A percentile compares a stretch with the other conserved stretches of the same genome.
Conservation (phyloP, 2,113 vertebrate genomes). For the Notiomystis cincta region DNA sequence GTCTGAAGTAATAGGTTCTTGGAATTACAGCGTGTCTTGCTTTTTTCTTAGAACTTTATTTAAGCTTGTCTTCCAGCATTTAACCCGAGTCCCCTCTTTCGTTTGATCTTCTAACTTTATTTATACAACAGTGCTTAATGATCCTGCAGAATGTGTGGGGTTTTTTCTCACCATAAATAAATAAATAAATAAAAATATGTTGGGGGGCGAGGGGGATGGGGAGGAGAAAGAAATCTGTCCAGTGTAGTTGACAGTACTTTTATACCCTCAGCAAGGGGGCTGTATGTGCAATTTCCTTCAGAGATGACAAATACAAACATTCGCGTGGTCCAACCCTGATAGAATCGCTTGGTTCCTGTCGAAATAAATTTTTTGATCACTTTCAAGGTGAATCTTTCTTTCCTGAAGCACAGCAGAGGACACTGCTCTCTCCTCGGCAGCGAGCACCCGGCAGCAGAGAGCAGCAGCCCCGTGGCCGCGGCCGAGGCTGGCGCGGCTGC, state of each 20-base stretch:
- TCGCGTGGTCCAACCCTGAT: slow-evolving; percentile 67
- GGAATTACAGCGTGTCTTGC: slow-evolving; percentile 86
- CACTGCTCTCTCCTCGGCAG: neutral
- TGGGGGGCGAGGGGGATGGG: neutral
- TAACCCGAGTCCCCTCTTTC: slow-evolving; percentile 83
- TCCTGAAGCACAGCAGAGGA: slow-evolving; percentile 58
- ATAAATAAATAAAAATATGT: neutral
- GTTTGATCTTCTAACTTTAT: slow-evolving; percentile 86
- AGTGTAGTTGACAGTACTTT: slow-evolving; percentile 77
- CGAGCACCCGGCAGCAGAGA: neutral
- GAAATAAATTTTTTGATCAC: slow-evolving; percentile 73
- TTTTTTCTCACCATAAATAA: slow-evolving; percentile 20
- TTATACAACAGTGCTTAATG: slow-evolving; percentile 88
- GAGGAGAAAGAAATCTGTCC: slow-evolving; percentile 53
- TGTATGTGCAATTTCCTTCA: slow-evolving; percentile 75
- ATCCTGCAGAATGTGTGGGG: slow-evolving; percentile 70
- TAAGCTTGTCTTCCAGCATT: slow-evolving; percentile 85
- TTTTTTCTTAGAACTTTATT: slow-evolving; percentile 85
- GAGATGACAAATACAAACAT: slow-evolving; percentile 80
- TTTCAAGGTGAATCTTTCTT: slow-evolving; percentile 76
- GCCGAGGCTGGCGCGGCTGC: neutral
- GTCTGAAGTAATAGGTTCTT: slow-evolving; percentile 91
- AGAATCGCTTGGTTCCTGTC: slow-evolving; percentile 69
- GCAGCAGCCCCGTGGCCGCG: neutral
- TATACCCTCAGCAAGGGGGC: slow-evolving; percentile 80